Percentiles rank a stretch among this genome's conserved stretches.
Conservation (phyloP, 2,797 vertebrate genomes). For the Hylomyscus alleni region DNA sequence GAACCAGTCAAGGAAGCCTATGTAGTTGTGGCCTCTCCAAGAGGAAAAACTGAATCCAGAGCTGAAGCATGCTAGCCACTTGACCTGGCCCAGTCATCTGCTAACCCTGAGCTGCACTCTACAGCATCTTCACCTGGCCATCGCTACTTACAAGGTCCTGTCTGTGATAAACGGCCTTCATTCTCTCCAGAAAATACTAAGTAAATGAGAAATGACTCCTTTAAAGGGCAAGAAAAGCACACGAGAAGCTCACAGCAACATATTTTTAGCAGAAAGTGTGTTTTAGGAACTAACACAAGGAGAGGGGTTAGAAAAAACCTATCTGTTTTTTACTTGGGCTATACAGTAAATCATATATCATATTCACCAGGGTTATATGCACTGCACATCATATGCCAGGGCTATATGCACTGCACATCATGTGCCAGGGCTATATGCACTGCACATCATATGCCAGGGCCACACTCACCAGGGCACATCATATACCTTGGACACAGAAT, state of each 20-base stretch:
- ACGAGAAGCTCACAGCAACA: not conserved
- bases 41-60: not conserved
- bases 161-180: conserved; percentile 9
- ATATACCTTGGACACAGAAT: not conserved
- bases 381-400: not conserved
- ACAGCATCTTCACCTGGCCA: not conserved
- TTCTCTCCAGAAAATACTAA: conserved; percentile 17
- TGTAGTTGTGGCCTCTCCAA: not conserved
- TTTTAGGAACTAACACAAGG: conserved; percentile 18
- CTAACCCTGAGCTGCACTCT: not conserved
- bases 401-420: no score
- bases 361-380: not conserved
- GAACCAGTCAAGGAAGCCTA: not conserved
- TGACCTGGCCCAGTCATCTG: not conserved
- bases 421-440: not conserved
- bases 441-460: not conserved
- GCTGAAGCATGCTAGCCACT: not conserved
- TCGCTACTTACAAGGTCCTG: conserved; percentile 26
- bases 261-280: not conserved
- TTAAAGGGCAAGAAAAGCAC: conserved; percentile 7
- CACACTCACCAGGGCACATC: not conserved
- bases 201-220: conserved; percentile 34
- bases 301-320: not conserved
- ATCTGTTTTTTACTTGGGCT: not conserved
- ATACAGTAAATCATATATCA: not conserved